Base-by-base conservation (phyloP, 2,888 invertebrate species). In the Listrodromus nycthemerus region DNA sequence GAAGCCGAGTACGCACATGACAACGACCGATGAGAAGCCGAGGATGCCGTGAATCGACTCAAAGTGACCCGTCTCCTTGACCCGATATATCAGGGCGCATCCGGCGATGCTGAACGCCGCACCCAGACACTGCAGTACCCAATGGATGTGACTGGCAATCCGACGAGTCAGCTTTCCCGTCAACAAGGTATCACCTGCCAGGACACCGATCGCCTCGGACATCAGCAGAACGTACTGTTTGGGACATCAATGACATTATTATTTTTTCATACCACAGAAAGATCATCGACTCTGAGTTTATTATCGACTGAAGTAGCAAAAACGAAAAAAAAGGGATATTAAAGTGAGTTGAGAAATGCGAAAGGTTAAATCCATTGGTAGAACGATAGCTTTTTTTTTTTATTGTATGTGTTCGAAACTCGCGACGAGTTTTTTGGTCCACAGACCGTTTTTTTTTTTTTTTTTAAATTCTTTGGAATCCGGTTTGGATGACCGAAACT, bases 61-160 rank as follows among this genome's bases (percentile, higher is more conserved):
- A 80, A 92, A 92, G 84, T 93, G 92, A 0, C 92, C 92, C 0
- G 1, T 0, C 30, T 92, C 92, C 82, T 94, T 93, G 21, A 2
- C 65, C 1, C 19, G 41, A 27, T 94, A 92, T 63, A 95, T 91
- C 6, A 94, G 93, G 0, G 94, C 92, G 0, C 94, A 94, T 1
- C 95, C 95, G 16, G 94, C 93, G 4, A 95, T 92, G 58, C 94
- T 94, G 87, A 95, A 94, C 21, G 94, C 58, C 0, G 94, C 91
- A 0, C 95, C 95, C 5, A 94, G 91, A 0, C 94, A 91, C 86
- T 95, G 95, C 6, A 95, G 91, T 74, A 95, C 93, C 87, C 95
- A 95, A 87, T 95, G 95, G 0, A 95, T 91, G 75, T 92, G 90
- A 69, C 86, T 88, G 78, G 86, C 90, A 71, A 84, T 81, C 3